These are phyloP conservation scores for Gallinago jamesoni DNA, from an alignment of 2,113 vertebrate genomes.

Conservation along the genomic window DNA sequence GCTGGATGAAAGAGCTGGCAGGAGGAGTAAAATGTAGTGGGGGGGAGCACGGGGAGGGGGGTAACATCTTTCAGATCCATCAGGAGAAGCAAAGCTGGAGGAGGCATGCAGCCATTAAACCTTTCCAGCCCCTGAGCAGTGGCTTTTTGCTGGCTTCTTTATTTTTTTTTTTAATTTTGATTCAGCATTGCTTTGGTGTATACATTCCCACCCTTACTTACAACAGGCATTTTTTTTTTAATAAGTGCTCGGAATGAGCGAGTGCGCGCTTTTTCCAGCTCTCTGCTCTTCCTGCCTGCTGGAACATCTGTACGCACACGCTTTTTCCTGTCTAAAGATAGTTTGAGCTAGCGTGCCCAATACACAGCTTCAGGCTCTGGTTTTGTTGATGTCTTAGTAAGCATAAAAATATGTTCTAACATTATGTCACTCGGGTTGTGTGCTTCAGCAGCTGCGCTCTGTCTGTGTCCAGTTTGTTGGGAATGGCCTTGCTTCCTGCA, in stretches of 20 bases:
- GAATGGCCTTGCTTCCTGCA: slow-evolving; percentile 31
- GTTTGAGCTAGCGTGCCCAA: slow-evolving; percentile 41
- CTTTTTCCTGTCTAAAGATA: slow-evolving; percentile 61
- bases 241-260: neutral
- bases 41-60: neutral
- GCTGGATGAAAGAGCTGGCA: slow-evolving; percentile 50
- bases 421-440: slow-evolving; percentile 43
- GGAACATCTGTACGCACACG: slow-evolving; percentile 31
- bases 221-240: neutral
- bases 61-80: neutral
- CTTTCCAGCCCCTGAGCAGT: neutral
- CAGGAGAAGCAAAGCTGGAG: neutral
- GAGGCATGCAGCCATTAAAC: neutral
- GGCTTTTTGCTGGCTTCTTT: neutral
- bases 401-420: slow-evolving; percentile 71
- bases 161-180: neutral
- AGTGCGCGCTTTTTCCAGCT: slow-evolving; percentile 7
- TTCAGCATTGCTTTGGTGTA: neutral
- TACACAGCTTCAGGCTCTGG: slow-evolving; percentile 11
- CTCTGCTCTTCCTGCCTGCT: slow-evolving; percentile 47
- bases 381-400: slow-evolving; percentile 67
- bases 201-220: slow-evolving; percentile 15
- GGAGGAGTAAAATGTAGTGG: neutral
- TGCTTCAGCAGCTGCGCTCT: slow-evolving; percentile 58
- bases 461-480: slow-evolving; percentile 51